Evolutionary conservation across 1,140 invertebrate genomes (phyloP).

Genomic region (Lepidurus couesii): DNA sequence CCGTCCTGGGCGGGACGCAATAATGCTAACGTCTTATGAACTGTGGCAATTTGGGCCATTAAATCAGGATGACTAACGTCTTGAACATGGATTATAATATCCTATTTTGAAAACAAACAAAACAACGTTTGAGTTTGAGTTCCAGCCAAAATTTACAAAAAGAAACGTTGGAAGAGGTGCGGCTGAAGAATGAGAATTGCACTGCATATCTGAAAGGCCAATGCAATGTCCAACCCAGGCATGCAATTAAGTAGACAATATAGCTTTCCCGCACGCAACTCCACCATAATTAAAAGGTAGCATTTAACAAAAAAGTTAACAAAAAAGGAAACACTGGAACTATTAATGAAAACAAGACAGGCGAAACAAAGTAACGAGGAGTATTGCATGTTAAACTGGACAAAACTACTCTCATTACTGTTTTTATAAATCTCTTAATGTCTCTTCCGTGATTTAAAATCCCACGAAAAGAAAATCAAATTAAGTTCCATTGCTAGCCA

Average conservation of each 20-base stretch:
- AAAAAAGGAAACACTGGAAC: background rate
- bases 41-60: conserved; percentile 61
- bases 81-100: conserved; percentile 74
- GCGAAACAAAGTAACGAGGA: no score
- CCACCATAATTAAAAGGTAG: conserved; percentile 27
- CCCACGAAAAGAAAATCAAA: no score
- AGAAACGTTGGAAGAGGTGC: background rate
- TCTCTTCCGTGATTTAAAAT: no score
- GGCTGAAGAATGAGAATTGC: conserved; percentile 19
- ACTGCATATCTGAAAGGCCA: background rate
- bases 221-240: background rate
- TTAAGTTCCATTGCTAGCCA: no score
- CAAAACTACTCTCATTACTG: background rate
- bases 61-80: conserved; percentile 76
- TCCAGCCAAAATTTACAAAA: background rate
- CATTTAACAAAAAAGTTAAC: background rate
- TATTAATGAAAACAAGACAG: background rate
- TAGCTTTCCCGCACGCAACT: conserved; percentile 26
- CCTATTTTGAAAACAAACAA: conserved; percentile 47
- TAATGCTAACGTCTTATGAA: conserved; percentile 58
- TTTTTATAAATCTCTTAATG: background rate
- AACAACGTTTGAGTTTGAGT: background rate
- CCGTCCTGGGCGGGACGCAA: conserved; percentile 53
- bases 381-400: background rate
- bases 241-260: conserved; percentile 27